A percentile compares a stretch with the other conserved stretches of the same genome.
phyloP scores from a whole-genome alignment of 2,888 invertebrate genomes.

The Latrodectus elegans region DNA sequence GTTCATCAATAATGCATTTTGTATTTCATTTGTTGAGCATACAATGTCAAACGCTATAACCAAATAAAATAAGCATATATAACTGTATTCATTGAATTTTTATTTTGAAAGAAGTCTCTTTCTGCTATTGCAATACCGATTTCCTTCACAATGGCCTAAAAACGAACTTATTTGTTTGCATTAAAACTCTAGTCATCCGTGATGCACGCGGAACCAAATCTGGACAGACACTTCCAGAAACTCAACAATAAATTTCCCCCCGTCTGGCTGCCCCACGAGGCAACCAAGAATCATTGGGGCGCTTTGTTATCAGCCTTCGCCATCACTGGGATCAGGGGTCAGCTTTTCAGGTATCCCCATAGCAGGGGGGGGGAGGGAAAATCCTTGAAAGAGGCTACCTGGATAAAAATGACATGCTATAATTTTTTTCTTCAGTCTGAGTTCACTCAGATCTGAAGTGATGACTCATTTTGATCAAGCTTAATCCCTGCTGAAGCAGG shows the following conservation, averaged over 20 bases:
- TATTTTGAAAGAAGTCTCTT: not conserved
- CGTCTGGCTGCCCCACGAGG: not conserved
- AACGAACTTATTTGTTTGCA: conserved; percentile 30
- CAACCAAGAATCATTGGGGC: conserved; percentile 5
- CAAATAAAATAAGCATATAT: no score
- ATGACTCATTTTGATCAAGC: conserved; percentile 44
- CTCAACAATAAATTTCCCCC: conserved; percentile 18
- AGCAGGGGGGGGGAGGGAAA: not conserved
- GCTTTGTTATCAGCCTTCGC: conserved; percentile 26
- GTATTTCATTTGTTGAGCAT: no score
- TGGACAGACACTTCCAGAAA: conserved; percentile 20
- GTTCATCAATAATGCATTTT: no score
- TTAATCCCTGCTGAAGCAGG: conserved; percentile 14
- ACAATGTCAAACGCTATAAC: no score
- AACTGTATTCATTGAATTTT: not conserved
- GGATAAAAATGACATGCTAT: conserved; percentile 56
- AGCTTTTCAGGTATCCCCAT: not conserved
- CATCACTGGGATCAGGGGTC: conserved; percentile 16
- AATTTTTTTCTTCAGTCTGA: conserved; percentile 38
- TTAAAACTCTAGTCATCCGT: conserved; percentile 30
- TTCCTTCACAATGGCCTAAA: not conserved
- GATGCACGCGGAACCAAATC: conserved; percentile 32
- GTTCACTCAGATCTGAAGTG: conserved; percentile 27
- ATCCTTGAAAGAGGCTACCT: conserved; percentile 8
- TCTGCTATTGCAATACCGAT: not conserved